A percentile compares a stretch with the other conserved stretches of the same genome.
phyloP scores from a whole-genome alignment of 2,888 invertebrate genomes.

The Dynastes maya region DNA sequence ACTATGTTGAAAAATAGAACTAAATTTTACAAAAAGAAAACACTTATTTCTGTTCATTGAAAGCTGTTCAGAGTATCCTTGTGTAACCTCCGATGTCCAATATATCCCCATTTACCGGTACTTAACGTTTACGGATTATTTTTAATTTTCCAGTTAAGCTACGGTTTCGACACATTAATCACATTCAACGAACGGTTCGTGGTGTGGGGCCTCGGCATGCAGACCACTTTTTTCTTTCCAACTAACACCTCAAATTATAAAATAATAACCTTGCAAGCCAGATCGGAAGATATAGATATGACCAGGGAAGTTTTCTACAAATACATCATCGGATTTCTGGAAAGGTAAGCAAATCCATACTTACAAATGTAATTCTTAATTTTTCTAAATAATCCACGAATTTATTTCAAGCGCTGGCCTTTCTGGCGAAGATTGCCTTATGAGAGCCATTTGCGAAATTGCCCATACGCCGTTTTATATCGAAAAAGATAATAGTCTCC shows the following conservation, averaged over 20 bases:
- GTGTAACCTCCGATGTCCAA: too few species aligned
- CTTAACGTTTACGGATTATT: not conserved
- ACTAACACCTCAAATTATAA: constrained; percentile 60
- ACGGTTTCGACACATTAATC: constrained; percentile 32
- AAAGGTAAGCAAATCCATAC: constrained; percentile 57
- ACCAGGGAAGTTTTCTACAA: constrained; percentile 62
- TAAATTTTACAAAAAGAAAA: too few species aligned
- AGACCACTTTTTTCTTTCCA: constrained; percentile 63
- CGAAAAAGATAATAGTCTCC: constrained; percentile 65
- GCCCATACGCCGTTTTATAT: constrained; percentile 64
- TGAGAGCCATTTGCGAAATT: constrained; percentile 64
- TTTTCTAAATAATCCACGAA: constrained; percentile 24
- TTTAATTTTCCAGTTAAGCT: constrained; percentile 15
- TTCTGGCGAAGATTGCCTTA: constrained; percentile 63
- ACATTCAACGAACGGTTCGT: not conserved
- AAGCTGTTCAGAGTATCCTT: too few species aligned
- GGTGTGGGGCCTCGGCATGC: constrained; percentile 59
- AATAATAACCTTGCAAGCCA: constrained; percentile 59
- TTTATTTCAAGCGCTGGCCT: constrained; percentile 61
- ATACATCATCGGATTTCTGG: constrained; percentile 60
- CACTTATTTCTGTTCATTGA: too few species aligned
- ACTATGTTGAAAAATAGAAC: too few species aligned
- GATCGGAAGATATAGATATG: constrained; percentile 60
- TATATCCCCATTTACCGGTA: not conserved
- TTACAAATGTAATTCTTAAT: not conserved